phyloP scores from a whole-genome alignment of 2,113 vertebrate genomes.

The Riparia riparia region DNA sequence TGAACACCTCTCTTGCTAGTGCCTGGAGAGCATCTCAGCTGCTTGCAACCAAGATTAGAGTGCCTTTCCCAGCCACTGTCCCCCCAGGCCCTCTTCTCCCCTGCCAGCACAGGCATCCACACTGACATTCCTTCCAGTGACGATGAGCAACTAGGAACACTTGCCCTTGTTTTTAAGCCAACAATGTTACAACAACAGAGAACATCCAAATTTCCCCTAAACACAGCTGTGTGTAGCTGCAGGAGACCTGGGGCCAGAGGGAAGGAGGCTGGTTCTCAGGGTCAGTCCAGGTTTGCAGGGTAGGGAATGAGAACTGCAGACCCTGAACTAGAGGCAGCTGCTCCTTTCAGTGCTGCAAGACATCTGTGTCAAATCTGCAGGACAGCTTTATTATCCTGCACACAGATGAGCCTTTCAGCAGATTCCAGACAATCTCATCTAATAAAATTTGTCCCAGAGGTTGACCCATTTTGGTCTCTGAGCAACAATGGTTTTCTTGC shows the following conservation, averaged over 20 bases:
- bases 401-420: background rate
- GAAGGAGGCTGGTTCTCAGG: background rate
- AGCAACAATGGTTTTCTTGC: background rate
- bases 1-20: background rate
- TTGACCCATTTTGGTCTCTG: background rate
- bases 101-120: background rate
- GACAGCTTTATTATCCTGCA: background rate
- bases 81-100: background rate
- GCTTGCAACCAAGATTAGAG: background rate
- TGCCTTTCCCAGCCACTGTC: background rate
- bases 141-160: background rate
- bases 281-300: background rate
- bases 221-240: background rate
- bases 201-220: background rate
- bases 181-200: background rate
- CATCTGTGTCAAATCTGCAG: background rate
- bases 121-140: background rate
- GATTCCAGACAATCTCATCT: background rate
- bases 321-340: background rate
- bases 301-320: background rate
- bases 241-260: background rate
- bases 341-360: background rate
- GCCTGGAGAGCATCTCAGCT: background rate
- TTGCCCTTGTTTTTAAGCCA: constrained; percentile 13
- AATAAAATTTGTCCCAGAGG: background rate